Conservation (phyloP, 2,797 vertebrate species). For the Hapalemur alaotrensis region DNA sequence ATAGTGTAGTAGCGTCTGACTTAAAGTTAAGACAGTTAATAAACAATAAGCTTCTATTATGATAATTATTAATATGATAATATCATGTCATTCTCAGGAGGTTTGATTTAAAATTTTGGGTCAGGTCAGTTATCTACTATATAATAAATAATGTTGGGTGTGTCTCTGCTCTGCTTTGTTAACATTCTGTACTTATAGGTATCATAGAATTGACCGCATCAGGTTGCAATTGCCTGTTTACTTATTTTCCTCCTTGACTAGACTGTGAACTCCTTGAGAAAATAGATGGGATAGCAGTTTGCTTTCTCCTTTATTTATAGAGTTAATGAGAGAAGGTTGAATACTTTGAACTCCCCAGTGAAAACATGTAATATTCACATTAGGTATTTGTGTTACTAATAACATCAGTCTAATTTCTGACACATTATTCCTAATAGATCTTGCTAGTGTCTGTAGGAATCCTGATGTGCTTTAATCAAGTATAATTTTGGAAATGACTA, state of each 20-base stretch:
- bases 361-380: constrained; percentile 48
- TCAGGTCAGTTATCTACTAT: neutral
- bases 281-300: neutral
- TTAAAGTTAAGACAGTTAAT: constrained; percentile 16
- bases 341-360: constrained; percentile 46
- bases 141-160: neutral
- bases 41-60: neutral
- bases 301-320: constrained; percentile 19
- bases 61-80: neutral
- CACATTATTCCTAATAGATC: constrained; percentile 52
- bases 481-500: constrained; percentile 68
- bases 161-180: neutral
- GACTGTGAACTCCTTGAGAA: constrained; percentile 6
- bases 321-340: constrained; percentile 46
- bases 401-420: constrained; percentile 55
- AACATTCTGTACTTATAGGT: neutral
- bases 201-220: neutral
- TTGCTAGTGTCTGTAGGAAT: constrained; percentile 33
- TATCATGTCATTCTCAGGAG: constrained; percentile 7
- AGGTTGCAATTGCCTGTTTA: neutral
- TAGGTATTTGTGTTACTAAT: constrained; percentile 62
- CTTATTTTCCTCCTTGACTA: constrained; percentile 32
- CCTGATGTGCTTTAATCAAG: constrained; percentile 53
- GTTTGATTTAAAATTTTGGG: constrained; percentile 12
- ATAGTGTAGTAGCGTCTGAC: neutral